phyloP scores from a whole-genome alignment of 2,113 vertebrate species.

The crab-eating macaque (Macaca fascicularis) region DNA sequence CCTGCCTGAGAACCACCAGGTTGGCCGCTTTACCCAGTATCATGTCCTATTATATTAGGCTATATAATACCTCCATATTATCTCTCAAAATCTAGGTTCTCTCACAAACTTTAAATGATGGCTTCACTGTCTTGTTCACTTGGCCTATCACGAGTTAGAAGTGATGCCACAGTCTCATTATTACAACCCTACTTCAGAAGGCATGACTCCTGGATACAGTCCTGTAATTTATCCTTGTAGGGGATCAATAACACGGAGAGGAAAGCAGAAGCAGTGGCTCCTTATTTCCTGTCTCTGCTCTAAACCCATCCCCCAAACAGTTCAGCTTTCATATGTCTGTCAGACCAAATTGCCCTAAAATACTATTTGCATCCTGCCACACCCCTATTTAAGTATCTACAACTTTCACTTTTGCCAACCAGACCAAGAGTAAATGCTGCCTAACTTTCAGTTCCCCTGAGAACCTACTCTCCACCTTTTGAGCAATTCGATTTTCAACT shows the following conservation, averaged over 20 bases:
- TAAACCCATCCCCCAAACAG: neutral
- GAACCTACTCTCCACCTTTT: neutral
- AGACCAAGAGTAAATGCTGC: neutral
- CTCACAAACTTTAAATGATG: neutral
- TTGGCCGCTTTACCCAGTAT: neutral
- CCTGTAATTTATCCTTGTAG: neutral
- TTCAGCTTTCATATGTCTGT: neutral
- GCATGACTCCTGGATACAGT: neutral
- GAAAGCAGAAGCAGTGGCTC: neutral
- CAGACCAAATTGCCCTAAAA: neutral
- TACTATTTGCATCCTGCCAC: neutral
- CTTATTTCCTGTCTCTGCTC: neutral
- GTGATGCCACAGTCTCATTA: neutral
- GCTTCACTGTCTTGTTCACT: neutral
- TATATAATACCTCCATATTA: neutral
- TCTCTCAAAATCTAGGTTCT: neutral
- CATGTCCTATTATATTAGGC: neutral
- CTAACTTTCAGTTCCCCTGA: neutral
- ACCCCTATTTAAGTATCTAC: neutral
- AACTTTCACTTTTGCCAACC: neutral
- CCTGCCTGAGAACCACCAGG: neutral
- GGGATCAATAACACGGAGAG: neutral
- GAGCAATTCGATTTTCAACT: neutral
- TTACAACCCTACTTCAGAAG: neutral
- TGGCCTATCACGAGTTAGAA: neutral